phyloP scores from a whole-genome alignment of 2,113 vertebrate genomes.

The Triplophysa siluroides region DNA sequence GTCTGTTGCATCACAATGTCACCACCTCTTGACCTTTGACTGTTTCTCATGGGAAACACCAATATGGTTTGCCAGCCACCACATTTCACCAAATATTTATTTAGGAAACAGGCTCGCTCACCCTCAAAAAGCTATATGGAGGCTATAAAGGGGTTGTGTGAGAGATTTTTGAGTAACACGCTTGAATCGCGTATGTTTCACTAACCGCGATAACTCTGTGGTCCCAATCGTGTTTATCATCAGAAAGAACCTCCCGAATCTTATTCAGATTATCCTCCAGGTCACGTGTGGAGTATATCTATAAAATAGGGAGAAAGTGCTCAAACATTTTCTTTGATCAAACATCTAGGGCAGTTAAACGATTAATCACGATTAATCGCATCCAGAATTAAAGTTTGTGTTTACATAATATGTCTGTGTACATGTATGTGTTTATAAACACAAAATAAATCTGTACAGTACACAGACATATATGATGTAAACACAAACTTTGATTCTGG shows the following conservation, averaged over 20 bases:
- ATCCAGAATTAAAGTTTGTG: too few relatives aligned
- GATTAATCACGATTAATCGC: too few relatives aligned
- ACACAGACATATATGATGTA: too few relatives aligned
- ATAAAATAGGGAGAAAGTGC: constrained; percentile 6
- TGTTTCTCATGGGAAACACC: background rate
- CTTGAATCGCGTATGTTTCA: background rate
- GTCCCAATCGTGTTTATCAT: constrained; percentile 99
- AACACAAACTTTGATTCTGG: too few relatives aligned
- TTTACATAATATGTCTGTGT: too few relatives aligned
- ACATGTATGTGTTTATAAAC: too few relatives aligned
- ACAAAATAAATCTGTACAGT: too few relatives aligned
- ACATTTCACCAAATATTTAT: constrained; percentile 7
- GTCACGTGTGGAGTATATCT: constrained; percentile 95
- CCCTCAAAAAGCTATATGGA: background rate
- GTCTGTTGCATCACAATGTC: background rate
- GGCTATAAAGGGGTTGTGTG: background rate
- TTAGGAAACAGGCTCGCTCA: background rate
- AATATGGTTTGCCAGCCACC: background rate
- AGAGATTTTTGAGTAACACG: background rate
- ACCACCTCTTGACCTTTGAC: background rate
- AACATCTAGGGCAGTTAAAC: background rate
- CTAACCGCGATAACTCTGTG: constrained; percentile 88
- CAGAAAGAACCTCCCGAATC: constrained; percentile 95
- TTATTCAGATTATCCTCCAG: constrained; percentile 98
- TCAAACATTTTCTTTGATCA: constrained; percentile 19